Evolutionary conservation across 2,113 vertebrate species (phyloP), one percentile per base, ranked within the genome.

Genomic region (Phylloscopus trochilus): DNA sequence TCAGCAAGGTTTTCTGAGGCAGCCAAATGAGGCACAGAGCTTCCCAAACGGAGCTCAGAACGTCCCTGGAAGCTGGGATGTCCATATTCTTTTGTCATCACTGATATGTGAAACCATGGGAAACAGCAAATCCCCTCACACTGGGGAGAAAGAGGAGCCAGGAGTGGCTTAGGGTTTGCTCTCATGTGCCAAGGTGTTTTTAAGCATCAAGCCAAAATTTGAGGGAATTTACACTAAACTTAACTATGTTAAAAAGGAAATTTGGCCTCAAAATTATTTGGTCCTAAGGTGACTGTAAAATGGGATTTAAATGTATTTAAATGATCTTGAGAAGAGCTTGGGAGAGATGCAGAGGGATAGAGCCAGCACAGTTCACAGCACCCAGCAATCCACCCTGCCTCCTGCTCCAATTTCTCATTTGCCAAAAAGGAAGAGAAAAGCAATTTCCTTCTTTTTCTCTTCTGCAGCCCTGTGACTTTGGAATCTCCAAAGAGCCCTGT

Each of bases 341-440:
- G 44, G 84, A 88, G 52, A 46, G 51, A 80, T 63, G 56, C 17
- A 56, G 58, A 78, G 68, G 17, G 82, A 51, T 35, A 49, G 3
- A 78, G 92, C 89, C 96, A 96, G 84, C 78, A 46, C 66, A 85
- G 70, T 33, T 82, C 76, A 88, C 80, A 89, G 88, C 87, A 95
- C 91, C 91, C 90, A 83, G 83, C 79, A 86, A 92, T 46, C 80
- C 60, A 62, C 73, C 24, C 77, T 46, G 63, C 87, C 92, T 59
- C 33, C 79, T 49, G 91, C 83, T 96, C 58, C 81, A 64, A 53
- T 62, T 75, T 59, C 43, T 46, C 58, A 16, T 26, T 88, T 87
- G 72, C 85, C 83, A 93, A 75, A 87, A 80, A 80, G 75, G 59
- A 94, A 74, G 33, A 87, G 68, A 92, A 93, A 91, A 92, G 23